Evolutionary conservation across 2,113 vertebrate species (phyloP), one percentile per base, ranked within the genome.

Genomic region (Campylomormyrus tamandua): DNA sequence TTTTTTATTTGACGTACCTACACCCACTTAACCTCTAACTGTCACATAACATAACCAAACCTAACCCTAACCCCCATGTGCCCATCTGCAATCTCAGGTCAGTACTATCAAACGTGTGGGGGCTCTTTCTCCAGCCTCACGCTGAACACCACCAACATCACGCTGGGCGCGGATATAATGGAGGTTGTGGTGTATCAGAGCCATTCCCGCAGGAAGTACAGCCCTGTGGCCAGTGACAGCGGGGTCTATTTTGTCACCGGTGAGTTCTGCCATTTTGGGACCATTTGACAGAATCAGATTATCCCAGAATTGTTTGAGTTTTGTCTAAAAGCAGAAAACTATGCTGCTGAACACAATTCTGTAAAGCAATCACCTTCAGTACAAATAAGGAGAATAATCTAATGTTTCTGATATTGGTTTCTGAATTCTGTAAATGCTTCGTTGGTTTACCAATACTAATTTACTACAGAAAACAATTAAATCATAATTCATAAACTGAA

Each of bases 121-220:
- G 95, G 94, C 49, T 97, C 96, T 74, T 97, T 97, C 62, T 95
- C 91, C 1, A 95, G 21, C 7, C n/a, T 98, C 90, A 97, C 96
- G 62, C 92, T 99, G 88, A 97, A 97, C 95, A 99, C 98, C 91
- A 94, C 94, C 89, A 96, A 94, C n/a, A 93, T 98, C 90, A 96
- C 96, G 0, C 89, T 97, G 70, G 98, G 98, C 5, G 94, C 96
- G 35, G 97, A 98, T 0, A n/a, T 94, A 91, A 97, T 99, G 96
- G 95, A 96, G n/a, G 96, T 99, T 21, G 91, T 95, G 89, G 94
- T 99, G 83, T 99, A 97, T 90, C 95, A 93, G 89, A 96, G 97
- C 91, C 96, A 95, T 27, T 95, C 97, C 1, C 92, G 92, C 45
- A 91, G 94, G 0, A 91, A 92, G 0, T 96, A 96, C 0, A 56